Conservation (phyloP, 2,797 vertebrate species). For the Enteromius treurensis region DNA sequence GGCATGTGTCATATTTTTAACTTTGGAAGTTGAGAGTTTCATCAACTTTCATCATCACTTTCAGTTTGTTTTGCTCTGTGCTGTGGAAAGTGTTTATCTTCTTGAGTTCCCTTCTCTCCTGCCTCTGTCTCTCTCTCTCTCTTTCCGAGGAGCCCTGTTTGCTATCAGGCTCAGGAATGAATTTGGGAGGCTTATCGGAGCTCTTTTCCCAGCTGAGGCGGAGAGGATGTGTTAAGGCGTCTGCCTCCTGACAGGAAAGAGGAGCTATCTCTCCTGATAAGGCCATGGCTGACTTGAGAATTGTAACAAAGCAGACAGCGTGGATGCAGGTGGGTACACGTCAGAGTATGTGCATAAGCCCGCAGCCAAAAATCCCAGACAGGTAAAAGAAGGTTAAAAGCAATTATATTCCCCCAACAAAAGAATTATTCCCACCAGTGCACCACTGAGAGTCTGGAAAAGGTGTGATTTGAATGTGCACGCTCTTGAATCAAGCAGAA, state of each 20-base stretch:
- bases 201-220: conserved; percentile 58
- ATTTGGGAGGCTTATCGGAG: conserved; percentile 66
- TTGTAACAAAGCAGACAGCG: conserved; percentile 67
- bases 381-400: conserved; percentile 53
- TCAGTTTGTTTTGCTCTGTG: conserved; percentile 67
- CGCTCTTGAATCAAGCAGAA: neutral
- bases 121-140: conserved; percentile 22
- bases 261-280: conserved; percentile 69
- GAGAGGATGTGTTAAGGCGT: conserved; percentile 64
- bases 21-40: conserved; percentile 67
- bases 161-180: conserved; percentile 71
- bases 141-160: conserved; percentile 57
- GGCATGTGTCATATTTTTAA: conserved; percentile 48
- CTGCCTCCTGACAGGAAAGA: conserved; percentile 59
- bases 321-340: conserved; percentile 70
- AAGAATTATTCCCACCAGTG: conserved; percentile 35
- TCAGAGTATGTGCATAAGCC: conserved; percentile 49
- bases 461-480: neutral
- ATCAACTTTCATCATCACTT: conserved; percentile 74
- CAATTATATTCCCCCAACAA: conserved; percentile 57
- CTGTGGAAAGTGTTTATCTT: conserved; percentile 71
- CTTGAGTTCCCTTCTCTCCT: conserved; percentile 39
- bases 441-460: neutral
- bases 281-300: conserved; percentile 66
- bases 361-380: conserved; percentile 34